Evolutionary conservation across 2,888 invertebrate genomes (phyloP).

Genomic region (Tetragonisca angustula): DNA sequence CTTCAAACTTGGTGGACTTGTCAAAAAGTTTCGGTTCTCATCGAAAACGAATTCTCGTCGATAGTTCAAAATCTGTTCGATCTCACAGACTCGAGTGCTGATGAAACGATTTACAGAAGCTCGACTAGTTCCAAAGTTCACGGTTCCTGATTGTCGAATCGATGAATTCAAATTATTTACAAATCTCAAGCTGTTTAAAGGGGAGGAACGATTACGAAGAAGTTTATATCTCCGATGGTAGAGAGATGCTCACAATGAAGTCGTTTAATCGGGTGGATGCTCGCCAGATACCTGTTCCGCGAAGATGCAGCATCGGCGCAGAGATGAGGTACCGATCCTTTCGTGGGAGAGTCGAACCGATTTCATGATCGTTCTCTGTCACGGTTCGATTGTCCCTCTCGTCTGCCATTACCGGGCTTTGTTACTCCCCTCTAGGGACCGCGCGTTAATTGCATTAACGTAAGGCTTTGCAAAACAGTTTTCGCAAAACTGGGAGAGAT

Average conservation of each 20-base stretch:
- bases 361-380: slow-evolving; percentile 80
- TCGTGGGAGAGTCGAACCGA: slow-evolving; percentile 77
- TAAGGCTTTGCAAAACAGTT: slow-evolving; percentile 49
- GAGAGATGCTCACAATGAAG: slow-evolving; percentile 26
- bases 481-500: slow-evolving; percentile 42
- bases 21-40: too few relatives aligned
- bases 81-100: not conserved
- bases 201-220: not conserved
- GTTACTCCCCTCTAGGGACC: slow-evolving; percentile 59
- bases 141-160: too few relatives aligned
- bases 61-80: too few relatives aligned
- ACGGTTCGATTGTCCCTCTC: slow-evolving; percentile 74
- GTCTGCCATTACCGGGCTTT: slow-evolving; percentile 65
- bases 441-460: slow-evolving; percentile 77
- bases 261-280: slow-evolving; percentile 6
- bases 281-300: slow-evolving; percentile 24
- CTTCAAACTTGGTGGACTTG: too few relatives aligned
- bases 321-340: slow-evolving; percentile 52
- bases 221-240: not conserved
- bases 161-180: too few relatives aligned
- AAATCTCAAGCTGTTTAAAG: not conserved
- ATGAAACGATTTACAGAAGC: not conserved
- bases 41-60: too few relatives aligned
- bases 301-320: slow-evolving; percentile 13
- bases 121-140: too few relatives aligned